Percentiles rank a stretch among this genome's conserved stretches.
phyloP scores from a whole-genome alignment of 2,888 invertebrate species.

The Acrocera orbiculus region DNA sequence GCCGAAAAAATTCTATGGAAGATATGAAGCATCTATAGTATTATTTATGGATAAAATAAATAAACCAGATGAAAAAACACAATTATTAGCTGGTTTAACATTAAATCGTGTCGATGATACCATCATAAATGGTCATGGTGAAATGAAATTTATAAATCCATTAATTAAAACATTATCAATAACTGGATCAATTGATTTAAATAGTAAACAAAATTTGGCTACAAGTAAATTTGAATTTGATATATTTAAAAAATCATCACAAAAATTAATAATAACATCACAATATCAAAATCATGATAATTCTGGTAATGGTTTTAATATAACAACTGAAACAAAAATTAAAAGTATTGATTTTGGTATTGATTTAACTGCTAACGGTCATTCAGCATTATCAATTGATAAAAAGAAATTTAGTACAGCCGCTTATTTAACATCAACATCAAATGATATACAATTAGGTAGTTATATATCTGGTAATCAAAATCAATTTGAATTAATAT shows the following conservation, averaged over 20 bases:
- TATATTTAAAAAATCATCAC: conserved; percentile 39
- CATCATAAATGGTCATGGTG: conserved; percentile 34
- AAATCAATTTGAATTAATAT: conserved; percentile 20
- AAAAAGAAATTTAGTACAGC: conserved; percentile 21
- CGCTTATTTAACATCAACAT: conserved; percentile 22
- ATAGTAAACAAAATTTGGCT: conserved; percentile 24
- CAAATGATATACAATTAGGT: conserved; percentile 22
- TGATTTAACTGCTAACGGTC: conserved; percentile 18
- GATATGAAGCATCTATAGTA: conserved; percentile 41
- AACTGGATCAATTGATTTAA: conserved; percentile 30
- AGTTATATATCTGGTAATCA: conserved; percentile 21
- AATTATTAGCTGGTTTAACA: conserved; percentile 37
- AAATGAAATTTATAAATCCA: conserved; percentile 49
- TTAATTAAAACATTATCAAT: conserved; percentile 36
- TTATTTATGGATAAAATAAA: conserved; percentile 54
- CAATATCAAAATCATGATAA: conserved; percentile 4
- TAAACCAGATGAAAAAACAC: conserved; percentile 49
- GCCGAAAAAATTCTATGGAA: conserved; percentile 37
- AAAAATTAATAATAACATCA: conserved; percentile 31
- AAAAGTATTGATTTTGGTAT: conserved; percentile 32
- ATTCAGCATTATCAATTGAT: conserved; percentile 20
- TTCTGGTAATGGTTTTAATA: conserved; percentile 26
- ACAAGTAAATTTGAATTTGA: conserved; percentile 36
- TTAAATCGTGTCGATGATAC: conserved; percentile 33
- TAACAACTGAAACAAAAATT: conserved; percentile 27